Evolutionary conservation across 92 coral and sea anemone species (phyloP), one percentile per base, ranked within the genome.

Genomic region (Epizoanthus fatuus): DNA sequence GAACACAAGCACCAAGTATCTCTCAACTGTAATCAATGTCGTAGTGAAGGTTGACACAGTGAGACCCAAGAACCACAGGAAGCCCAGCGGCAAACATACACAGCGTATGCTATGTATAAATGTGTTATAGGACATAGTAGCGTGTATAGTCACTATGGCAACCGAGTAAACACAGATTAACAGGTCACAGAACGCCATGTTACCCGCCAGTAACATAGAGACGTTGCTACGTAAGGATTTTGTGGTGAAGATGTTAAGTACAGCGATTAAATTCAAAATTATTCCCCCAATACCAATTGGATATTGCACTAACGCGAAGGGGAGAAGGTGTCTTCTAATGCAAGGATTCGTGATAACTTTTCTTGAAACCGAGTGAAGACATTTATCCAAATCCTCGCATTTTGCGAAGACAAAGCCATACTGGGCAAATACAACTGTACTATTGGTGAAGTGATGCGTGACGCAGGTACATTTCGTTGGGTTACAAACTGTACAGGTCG

Each of bases 1-100:
- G 68, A 87, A 93, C 11, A 93, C 79, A 3, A 93, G 86, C 3
- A 89, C 92, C 7, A 86, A 25, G 78, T 90, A 93, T 20, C 96
- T 89, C 54, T 93, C 96, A 14, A 75, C 57, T 11, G 96, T 90
- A 7, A 93, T 55, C 39, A 93, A 62, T 0, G 91, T 35, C 9
- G 96, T 84, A 7, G 94, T 87, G 57, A 66, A 73, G 42, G 90
- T 80, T 1, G 92, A 90, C 1, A 51, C 71, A n/a, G 88, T 72
- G 32, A 90, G 92, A 1, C 94, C 92, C 59, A 71, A 35, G 10
- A 79, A 83, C 96, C 96, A 93, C 86, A 93, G 49, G 64, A 88
- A 90, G 0, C 96, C 96, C 54, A 90, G 55, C 0, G 86, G 77
- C 10, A 92, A 84, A 45, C 96, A 93, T 0, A 90, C 59, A 5